Percentiles rank a stretch among this genome's conserved stretches.
Conservation (phyloP, 1,140 invertebrate genomes). For the Platyscapa corneri region DNA sequence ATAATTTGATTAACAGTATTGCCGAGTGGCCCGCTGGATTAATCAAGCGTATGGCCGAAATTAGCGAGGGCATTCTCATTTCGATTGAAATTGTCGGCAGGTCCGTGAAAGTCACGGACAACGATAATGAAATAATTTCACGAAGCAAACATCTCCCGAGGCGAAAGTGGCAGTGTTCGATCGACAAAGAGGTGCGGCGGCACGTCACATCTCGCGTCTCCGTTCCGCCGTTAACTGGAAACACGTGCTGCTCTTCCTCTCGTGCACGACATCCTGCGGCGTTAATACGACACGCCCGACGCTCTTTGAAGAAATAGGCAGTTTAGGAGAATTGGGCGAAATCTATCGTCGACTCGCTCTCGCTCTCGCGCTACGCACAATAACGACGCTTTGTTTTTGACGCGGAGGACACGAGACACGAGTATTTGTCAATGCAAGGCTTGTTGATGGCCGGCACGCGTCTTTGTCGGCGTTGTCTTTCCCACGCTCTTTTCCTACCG, state of each 20-base stretch:
- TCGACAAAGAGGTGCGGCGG: neutral
- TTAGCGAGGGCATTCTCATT: no score
- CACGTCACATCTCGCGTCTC: neutral
- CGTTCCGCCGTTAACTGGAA: neutral
- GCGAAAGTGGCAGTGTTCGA: neutral
- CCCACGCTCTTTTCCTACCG: neutral
- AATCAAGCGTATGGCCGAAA: neutral
- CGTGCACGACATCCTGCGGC: neutral
- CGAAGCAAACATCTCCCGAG: neutral
- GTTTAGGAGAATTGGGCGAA: neutral
- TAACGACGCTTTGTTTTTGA: neutral
- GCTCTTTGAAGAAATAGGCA: neutral
- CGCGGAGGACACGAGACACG: neutral
- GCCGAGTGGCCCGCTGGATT: no score
- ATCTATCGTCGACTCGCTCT: no score
- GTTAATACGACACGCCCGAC: neutral
- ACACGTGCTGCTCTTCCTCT: neutral
- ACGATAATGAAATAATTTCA: neutral
- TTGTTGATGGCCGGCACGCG: neutral
- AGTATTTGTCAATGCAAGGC: neutral
- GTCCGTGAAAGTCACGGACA: neutral
- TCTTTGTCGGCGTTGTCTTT: neutral
- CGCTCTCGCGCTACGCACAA: neutral
- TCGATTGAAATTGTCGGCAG: no score
- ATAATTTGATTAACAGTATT: no score